A percentile compares a stretch with the other conserved stretches of the same genome.
Conservation (phyloP, 2,888 invertebrate species). For the Lymantria monacha region DNA sequence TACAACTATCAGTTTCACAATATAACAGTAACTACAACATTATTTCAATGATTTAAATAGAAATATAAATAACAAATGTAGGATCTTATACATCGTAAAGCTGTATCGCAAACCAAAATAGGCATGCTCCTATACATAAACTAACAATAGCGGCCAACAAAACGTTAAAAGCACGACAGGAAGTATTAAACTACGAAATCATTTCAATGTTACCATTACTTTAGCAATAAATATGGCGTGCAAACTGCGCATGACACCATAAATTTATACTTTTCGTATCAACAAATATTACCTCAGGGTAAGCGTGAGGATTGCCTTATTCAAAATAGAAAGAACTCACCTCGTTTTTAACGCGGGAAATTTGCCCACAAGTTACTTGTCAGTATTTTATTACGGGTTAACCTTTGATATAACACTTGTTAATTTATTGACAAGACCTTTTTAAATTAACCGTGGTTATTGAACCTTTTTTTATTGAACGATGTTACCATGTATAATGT, state of each 20-base stretch:
- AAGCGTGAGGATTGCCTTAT: slow-evolving; percentile 64
- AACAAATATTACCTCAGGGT: slow-evolving; percentile 43
- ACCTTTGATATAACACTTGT: slow-evolving; percentile 24
- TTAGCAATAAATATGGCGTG: slow-evolving; percentile 56
- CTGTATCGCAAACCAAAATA: not conserved
- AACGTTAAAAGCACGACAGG: slow-evolving; percentile 4
- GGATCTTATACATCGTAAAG: slow-evolving; percentile 10
- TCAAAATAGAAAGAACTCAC: slow-evolving; percentile 42
- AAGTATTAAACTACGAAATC: slow-evolving; percentile 8
- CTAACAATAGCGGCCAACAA: not conserved
- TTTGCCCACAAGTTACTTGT: slow-evolving; percentile 28
- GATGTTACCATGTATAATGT: slow-evolving; percentile 1
- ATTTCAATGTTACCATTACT: slow-evolving; percentile 15
- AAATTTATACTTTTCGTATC: slow-evolving; percentile 64
- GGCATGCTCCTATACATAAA: not conserved
- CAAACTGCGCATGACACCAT: slow-evolving; percentile 54
- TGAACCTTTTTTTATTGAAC: too few relatives aligned
- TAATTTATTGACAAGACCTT: slow-evolving; percentile 40
- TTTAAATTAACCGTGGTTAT: slow-evolving; percentile 22
- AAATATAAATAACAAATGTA: slow-evolving; percentile 15
- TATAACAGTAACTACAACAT: too few relatives aligned
- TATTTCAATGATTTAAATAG: too few relatives aligned
- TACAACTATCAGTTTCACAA: too few relatives aligned
- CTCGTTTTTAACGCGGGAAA: slow-evolving; percentile 29
- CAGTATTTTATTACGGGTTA: slow-evolving; percentile 29